These are phyloP conservation scores for Pseudomyrmex sp. DNA, from an alignment of 1,140 invertebrate genomes.

Conservation along the genomic window DNA sequence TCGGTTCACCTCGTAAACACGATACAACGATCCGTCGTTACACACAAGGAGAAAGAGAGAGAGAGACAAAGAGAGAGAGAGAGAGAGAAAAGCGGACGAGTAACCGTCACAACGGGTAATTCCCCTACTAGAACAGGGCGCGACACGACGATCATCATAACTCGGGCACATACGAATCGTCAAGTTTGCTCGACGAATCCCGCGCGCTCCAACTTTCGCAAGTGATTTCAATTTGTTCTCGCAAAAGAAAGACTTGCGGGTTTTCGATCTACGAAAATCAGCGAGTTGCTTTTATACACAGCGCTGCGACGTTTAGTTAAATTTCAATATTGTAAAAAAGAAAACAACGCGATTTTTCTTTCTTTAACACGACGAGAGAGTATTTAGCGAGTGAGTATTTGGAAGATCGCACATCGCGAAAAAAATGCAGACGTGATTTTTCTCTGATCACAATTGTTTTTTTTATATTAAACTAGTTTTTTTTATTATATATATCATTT, in stretches of 20 bases:
- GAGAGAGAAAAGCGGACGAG: conserved; percentile 71
- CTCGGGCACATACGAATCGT: conserved; percentile 60
- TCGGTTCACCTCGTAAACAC: conserved; percentile 70
- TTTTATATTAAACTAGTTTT: too few relatives aligned
- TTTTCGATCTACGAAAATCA: too few relatives aligned
- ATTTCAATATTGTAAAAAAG: too few relatives aligned
- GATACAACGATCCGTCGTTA: conserved; percentile 64
- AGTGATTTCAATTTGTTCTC: conserved; percentile 4
- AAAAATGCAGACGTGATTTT: background rate
- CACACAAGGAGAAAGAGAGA: conserved; percentile 22
- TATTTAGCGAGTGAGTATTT: too few relatives aligned
- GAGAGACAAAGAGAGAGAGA: too few relatives aligned
- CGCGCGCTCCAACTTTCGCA: background rate
- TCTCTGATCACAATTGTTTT: conserved; percentile 5
- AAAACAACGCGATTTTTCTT: too few relatives aligned
- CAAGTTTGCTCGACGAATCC: conserved; percentile 11
- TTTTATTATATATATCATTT: too few relatives aligned
- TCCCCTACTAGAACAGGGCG: conserved; percentile 37
- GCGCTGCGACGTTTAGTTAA: too few relatives aligned
- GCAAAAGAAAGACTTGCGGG: background rate
- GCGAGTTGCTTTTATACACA: too few relatives aligned
- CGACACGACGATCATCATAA: conserved; percentile 61
- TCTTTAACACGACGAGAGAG: too few relatives aligned
- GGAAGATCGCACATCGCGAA: background rate
- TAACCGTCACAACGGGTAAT: conserved; percentile 69